Percentiles rank a stretch among this genome's conserved stretches.
These are phyloP conservation scores for Chondrilla cf. caribensis DNA, from an alignment of 37 sponge, comb jelly and placozoan species.

Conservation along the genomic window DNA sequence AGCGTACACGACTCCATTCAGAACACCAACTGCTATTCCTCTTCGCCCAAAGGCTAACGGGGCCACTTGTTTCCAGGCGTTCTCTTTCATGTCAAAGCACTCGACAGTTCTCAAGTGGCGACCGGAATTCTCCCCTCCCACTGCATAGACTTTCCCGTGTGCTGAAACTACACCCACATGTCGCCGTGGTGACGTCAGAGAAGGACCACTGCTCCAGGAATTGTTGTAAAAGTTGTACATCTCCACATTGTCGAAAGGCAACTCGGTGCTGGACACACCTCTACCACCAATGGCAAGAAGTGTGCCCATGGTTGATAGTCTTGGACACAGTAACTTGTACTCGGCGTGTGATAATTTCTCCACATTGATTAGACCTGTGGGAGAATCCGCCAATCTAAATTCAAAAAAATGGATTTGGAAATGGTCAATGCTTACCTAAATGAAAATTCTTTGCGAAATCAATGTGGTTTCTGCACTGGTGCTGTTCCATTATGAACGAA, in stretches of 20 bases:
- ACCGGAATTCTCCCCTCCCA: conserved; percentile 88
- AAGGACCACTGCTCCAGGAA: conserved; percentile 76
- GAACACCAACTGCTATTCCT: conserved; percentile 86
- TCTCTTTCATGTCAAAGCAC: conserved; percentile 60
- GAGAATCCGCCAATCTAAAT: not conserved
- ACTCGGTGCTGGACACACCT: conserved; percentile 63
- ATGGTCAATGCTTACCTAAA: conserved; percentile 17
- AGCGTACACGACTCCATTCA: conserved; percentile 87
- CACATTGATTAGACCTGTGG: not conserved
- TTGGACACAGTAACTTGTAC: conserved; percentile 44
- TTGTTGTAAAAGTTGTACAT: conserved; percentile 83
- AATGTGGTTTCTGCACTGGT: conserved; percentile 75
- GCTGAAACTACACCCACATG: conserved; percentile 92
- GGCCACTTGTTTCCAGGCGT: conserved; percentile 73
- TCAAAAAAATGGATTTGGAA: not conserved
- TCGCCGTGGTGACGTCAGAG: conserved; percentile 68
- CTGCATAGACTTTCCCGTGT: conserved; percentile 77
- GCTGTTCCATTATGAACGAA: conserved; percentile 45
- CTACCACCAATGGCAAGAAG: conserved; percentile 92
- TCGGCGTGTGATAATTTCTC: conserved; percentile 28
- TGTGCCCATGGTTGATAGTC: conserved; percentile 79
- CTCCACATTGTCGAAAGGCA: conserved; percentile 89
- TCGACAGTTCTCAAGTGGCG: conserved; percentile 88
- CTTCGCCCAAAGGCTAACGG: conserved; percentile 75
- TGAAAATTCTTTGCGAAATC: conserved; percentile 92